Evolutionary conservation across 2,888 invertebrate genomes (phyloP), one percentile per base, ranked within the genome.

Genomic region (Orchesellides sinensis): DNA sequence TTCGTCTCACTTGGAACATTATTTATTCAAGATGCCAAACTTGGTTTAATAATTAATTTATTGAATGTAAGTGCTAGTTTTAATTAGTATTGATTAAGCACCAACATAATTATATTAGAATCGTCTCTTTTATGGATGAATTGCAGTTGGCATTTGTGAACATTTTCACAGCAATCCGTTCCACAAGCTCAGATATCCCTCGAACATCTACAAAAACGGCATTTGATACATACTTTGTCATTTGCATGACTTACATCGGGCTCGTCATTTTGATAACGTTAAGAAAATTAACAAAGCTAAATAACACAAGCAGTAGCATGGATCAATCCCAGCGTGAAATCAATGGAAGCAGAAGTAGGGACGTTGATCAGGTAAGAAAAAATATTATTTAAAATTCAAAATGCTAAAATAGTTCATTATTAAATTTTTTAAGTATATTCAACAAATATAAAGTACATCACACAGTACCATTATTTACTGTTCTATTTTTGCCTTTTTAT

Each of bases 81-180:
- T n/a, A 8, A 29, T 8, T 32, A 32, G 40, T 40, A 32, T 32
- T 32, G 10, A 10, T 40, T 40, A 14, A 40, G n/a, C 10, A 40
- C 40, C 10, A 40, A 8, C 2, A 40, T 21, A 25, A 19, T 40
- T 27, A 47, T 1, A 65, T n/a, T 19, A 14, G 61, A 17, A 2
- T 49, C 17, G n/a, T 0, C 5, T 23, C 6, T 29, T 29, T 54
- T 70, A 2, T 6, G 3, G 8, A 23, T 52, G 10, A 0, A 52
- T 29, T 73, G 2, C 54, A 83, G 83, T 52, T 83, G 2, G 78
- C 65, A 1, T 68, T 83, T 23, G 56, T 83, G 17, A 83, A 83
- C 47, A 49, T 83, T 8, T 83, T 83, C 32, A 66, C 73, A 21
- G 78, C 52, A 14, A 40, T 83, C 40, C 59, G 73, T 10, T 72